Base-by-base conservation (phyloP, 2,888 invertebrate species). In the Eurytoma californica region DNA sequence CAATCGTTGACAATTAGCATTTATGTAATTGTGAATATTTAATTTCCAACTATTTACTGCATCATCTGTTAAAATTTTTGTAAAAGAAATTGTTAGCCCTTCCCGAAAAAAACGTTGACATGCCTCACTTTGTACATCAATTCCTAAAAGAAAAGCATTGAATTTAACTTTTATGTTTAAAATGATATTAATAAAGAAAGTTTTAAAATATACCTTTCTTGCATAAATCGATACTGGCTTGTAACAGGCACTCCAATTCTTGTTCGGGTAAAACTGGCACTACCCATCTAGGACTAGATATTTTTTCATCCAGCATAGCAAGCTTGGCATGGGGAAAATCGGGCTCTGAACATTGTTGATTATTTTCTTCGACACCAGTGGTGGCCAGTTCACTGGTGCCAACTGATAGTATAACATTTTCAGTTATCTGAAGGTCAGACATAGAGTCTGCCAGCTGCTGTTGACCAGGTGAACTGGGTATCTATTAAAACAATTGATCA, bases 11-110 rank as follows among this genome's bases (percentile, higher is more conserved):
- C 98, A 97, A 89, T 98, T 98, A 87, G 96, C 95, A 87, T 97
- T 94, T 85, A 98, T 98, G 92, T 97, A 98, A 90, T 95, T 95
- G 91, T 98, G 98, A 89, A 98, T 98, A 91, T 98, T 98, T 87
- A 95, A 94, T 91, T 98, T 98, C 98, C 98, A 98, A 87, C 97
- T 97, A 87, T 96, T 96, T 72, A 98, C 98, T 73, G 98, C 98
- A 91, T 98, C 98, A 91, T 98, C 98, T 20, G 98, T 98, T 87
- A 98, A 93, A 88, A 98, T 97, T 92, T 98, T 98, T 69, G 97
- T 97, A 91, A 98, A 98, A 72, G 98, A 98, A 84, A 96, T 94
- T 82, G 97, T 97, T 84, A 98, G 93, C 72, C 97, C 97, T 90
- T 98, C 98, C 86, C 96, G 94, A 92, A 97, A 98, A 92, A 98